Conservation (phyloP, 2,797 vertebrate species). For the Ciconia nigra region DNA sequence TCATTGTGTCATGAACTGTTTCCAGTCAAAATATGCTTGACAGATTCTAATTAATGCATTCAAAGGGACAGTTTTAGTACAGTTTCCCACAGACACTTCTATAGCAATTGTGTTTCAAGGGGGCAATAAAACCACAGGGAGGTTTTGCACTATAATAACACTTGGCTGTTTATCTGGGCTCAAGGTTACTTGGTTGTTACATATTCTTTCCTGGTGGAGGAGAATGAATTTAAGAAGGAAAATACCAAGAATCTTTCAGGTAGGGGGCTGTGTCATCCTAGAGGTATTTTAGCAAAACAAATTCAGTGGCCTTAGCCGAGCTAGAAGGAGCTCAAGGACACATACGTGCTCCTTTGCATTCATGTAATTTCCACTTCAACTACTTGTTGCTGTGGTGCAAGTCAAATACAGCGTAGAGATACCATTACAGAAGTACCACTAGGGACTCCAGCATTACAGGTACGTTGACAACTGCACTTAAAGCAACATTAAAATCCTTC, state of each 20-base stretch:
- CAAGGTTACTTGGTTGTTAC: neutral
- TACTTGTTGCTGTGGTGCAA: neutral
- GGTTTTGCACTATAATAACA: neutral
- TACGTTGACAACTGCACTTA: neutral
- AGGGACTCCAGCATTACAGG: neutral
- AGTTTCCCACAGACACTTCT: neutral
- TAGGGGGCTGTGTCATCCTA: neutral
- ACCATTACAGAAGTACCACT: neutral
- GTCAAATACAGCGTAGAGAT: neutral
- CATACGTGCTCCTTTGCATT: neutral
- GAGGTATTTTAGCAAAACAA: neutral
- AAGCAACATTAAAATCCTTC: neutral
- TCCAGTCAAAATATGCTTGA: neutral
- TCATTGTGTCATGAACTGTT: conserved; percentile 13
- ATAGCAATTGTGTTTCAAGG: neutral
- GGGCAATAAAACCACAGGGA: neutral
- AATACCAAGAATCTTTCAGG: neutral
- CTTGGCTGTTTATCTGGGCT: neutral
- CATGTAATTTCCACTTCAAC: neutral
- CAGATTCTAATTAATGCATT: conserved; percentile 22
- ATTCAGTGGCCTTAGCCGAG: neutral
- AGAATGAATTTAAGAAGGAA: neutral
- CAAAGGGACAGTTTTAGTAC: neutral
- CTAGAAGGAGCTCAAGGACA: neutral
- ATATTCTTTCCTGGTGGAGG: neutral